Base-by-base conservation (phyloP, 2,888 invertebrate genomes). In the Cosmorhoe ocellata region DNA sequence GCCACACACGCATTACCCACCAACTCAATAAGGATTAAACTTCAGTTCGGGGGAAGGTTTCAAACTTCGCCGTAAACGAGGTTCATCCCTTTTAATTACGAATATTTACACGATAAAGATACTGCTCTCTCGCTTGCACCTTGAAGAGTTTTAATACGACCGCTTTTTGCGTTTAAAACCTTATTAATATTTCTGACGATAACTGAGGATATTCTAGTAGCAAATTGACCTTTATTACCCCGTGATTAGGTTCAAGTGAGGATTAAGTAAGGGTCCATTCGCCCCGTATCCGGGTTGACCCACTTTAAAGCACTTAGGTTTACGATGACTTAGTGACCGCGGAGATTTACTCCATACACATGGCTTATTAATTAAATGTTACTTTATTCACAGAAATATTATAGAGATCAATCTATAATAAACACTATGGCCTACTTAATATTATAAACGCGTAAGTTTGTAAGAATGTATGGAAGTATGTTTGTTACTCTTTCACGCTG, bases 1-100 rank as follows among this genome's bases (percentile, higher is more conserved):
- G 66, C 69, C 68, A 69, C 71, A 69, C 71, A 81, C 76, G 71
- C 74, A 79, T 84, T 80, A 82, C 76, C 74, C 80, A 83, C 76
- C 74, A 80, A 83, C 84, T 85, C 85, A 79, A 85, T 87, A 84
- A 80, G 79, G 82, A 85, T 87, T 85, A 82, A 81, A 84, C 84
- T 81, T 84, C 81, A 74, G 80, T 84, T 80, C 71, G 64, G 67
- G 74, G 75, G 69, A 76, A 74, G 77, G 75, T 76, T 80, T 72
- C 69, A 75, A 84, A 81, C 72, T 81, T 81, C 69, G 47, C 64
- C 63, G 70, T 78, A 74, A 80, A 81, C 71, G 76, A 64, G 74
- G 79, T 74, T 81, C 77, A 79, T 79, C 76, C 75, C 74, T 78
- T 80, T 78, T 79, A 79, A 81, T 81, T 81, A 74, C 69, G 67